Percentiles rank a stretch among this genome's conserved stretches.
These are phyloP conservation scores for Oryctes rhinoceros DNA, from an alignment of 1,140 invertebrate species.

Conservation along the genomic window DNA sequence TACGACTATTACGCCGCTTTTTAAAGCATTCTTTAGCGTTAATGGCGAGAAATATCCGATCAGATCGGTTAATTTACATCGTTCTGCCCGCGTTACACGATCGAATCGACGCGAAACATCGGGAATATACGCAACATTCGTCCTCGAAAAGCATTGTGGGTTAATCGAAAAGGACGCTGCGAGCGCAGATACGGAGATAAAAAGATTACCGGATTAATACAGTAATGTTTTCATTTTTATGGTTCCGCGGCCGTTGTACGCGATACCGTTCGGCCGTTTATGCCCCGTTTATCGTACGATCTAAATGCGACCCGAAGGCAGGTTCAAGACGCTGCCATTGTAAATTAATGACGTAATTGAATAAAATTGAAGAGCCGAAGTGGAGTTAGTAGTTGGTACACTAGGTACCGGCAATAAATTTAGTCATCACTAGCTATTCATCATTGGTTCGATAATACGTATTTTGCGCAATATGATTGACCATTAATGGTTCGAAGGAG, in stretches of 20 bases:
- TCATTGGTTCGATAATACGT: not conserved
- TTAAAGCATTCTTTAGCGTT: conserved; percentile 30
- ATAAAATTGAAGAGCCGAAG: not conserved
- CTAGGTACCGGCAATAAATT: not conserved
- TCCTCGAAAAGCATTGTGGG: not conserved
- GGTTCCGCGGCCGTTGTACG: not conserved
- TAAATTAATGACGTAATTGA: conserved; percentile 31
- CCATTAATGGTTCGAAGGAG: too few relatives aligned
- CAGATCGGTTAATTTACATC: conserved; percentile 24
- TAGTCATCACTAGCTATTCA: not conserved
- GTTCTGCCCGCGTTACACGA: not conserved
- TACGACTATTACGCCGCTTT: not conserved
- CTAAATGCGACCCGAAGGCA: conserved; percentile 2
- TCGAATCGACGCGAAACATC: conserved; percentile 5
- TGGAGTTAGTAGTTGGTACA: conserved; percentile 18
- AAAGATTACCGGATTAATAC: conserved; percentile 20
- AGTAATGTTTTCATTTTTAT: conserved; percentile 32
- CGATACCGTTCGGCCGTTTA: conserved; percentile 1
- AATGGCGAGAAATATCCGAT: conserved; percentile 11
- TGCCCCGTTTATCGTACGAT: not conserved
- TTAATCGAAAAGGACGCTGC: not conserved
- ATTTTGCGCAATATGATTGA: not conserved
- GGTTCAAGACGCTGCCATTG: not conserved
- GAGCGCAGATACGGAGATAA: not conserved
- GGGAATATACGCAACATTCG: not conserved